Percentiles rank a stretch among this genome's conserved stretches.
These are phyloP conservation scores for rat (Rattus norvegicus) DNA, from an alignment of 2,113 vertebrate species.

Conservation along the genomic window GRCr8 NC_086021.1:86368501-86369000, in stretches of 20 bases:
- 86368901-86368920: neutral
- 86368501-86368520: too few species aligned
- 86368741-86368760: neutral
- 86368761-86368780: neutral
- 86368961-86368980: constrained; percentile 50
- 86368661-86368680: neutral
- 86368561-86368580: too few species aligned
- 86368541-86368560: too few species aligned
- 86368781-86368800: neutral
- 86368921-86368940: neutral
- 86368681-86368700: neutral
- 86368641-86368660: neutral
- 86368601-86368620: neutral
- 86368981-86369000: constrained; percentile 58
- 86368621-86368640: neutral
- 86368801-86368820: neutral
- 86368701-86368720: neutral
- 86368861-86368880: constrained; percentile 15
- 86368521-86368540: too few species aligned
- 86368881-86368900: neutral
- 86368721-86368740: constrained; percentile 33
- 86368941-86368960: constrained; percentile 44
- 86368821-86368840: constrained; percentile 51
- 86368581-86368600: too few species aligned
- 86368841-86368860: neutral